phyloP scores from a whole-genome alignment of 2,888 invertebrate species.

The Ischnura elegans region DNA sequence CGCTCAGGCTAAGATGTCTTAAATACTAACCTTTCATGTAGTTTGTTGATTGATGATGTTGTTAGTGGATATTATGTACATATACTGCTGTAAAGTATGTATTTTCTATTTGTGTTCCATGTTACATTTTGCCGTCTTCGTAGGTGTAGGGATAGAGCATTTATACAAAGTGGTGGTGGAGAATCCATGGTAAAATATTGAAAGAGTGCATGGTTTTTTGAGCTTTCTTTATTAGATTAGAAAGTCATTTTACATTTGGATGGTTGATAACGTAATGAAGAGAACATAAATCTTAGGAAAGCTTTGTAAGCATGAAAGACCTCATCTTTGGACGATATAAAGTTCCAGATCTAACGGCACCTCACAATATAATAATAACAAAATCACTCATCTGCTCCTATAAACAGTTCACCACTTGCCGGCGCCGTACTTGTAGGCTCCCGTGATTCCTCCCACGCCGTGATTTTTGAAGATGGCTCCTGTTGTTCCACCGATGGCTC shows the following conservation, averaged over 20 bases:
- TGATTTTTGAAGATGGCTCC: neutral
- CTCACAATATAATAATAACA: neutral
- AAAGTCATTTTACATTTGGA: neutral
- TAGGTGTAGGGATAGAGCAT: no score
- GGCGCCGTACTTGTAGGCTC: neutral
- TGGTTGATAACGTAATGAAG: neutral
- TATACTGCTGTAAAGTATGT: no score
- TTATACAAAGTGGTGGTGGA: no score
- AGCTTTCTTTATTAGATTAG: neutral
- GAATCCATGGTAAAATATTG: no score
- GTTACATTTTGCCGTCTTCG: no score
- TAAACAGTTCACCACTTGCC: neutral
- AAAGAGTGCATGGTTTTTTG: neutral
- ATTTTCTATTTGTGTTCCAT: no score
- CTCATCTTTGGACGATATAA: neutral
- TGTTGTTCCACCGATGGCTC: neutral
- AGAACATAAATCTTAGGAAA: neutral
- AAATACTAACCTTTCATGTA: no score
- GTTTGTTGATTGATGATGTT: no score
- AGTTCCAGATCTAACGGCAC: neutral
- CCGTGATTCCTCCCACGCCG: slow-evolving; percentile 15
- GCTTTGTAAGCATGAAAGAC: neutral
- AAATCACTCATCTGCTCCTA: neutral
- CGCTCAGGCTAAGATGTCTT: no score
- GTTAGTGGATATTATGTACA: no score